Percentiles rank a stretch among this genome's conserved stretches.
phyloP scores from a whole-genome alignment of 2,888 invertebrate species.

The Cephus spinipes region DNA sequence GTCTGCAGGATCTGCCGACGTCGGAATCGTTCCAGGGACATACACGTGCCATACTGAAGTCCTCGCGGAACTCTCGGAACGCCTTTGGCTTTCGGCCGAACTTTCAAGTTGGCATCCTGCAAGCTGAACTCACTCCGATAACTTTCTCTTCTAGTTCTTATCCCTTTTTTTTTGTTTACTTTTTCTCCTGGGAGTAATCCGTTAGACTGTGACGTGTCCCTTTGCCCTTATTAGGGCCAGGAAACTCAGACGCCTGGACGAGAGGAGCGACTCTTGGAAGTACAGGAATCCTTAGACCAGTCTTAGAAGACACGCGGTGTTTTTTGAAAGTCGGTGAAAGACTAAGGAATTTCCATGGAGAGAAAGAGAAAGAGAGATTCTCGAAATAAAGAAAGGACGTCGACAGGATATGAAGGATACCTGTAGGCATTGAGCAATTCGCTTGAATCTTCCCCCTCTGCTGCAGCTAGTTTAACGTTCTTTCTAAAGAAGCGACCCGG shows the following conservation, averaged over 20 bases:
- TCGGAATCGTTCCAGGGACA: constrained; percentile 72
- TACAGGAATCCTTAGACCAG: too few species aligned
- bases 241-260: too few species aligned
- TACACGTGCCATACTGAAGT: constrained; percentile 73
- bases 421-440: not conserved
- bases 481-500: not conserved
- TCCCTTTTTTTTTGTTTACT: not conserved
- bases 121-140: not conserved
- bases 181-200: not conserved
- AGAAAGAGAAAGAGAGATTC: not conserved
- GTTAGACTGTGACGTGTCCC: not conserved
- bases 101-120: not conserved
- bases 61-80: not conserved
- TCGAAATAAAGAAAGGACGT: not conserved
- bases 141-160: not conserved
- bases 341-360: not conserved
- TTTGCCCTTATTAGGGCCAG: not conserved
- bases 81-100: not conserved
- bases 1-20: constrained; percentile 75
- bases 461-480: not conserved
- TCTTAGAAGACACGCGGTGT: not conserved
- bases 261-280: too few species aligned
- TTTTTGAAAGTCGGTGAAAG: not conserved
- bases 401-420: not conserved
- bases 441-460: not conserved